Evolutionary conservation across 1,140 invertebrate species (phyloP).

Genomic region (Brachionus rotundiformis): DNA sequence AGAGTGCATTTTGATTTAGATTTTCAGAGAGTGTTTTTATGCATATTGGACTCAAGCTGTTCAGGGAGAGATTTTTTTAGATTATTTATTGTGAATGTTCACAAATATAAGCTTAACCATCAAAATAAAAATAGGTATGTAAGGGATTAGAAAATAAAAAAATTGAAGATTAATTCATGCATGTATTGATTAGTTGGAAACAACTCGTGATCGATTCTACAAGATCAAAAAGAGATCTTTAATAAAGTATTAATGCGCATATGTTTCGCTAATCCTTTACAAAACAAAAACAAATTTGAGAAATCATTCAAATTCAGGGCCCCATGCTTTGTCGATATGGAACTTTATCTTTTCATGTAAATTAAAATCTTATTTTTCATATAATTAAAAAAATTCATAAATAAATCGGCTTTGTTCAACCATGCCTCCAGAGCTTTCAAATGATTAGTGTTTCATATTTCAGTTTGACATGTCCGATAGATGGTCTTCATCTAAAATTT

Average conservation of each 20-base stretch:
- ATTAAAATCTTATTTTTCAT: conserved; percentile 6
- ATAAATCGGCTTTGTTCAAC: neutral
- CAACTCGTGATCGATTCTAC: neutral
- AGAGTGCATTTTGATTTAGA: too few relatives aligned
- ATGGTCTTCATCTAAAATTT: neutral
- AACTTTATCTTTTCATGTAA: conserved; percentile 2
- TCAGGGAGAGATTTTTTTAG: too few relatives aligned
- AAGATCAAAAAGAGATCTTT: neutral
- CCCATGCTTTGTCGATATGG: neutral
- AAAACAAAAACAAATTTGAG: neutral
- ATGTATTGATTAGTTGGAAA: neutral
- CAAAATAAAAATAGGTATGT: neutral
- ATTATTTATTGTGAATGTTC: too few relatives aligned
- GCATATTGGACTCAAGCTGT: neutral
- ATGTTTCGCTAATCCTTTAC: neutral
- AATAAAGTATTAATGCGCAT: neutral
- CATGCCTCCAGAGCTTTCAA: neutral
- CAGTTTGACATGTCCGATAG: conserved; percentile 16
- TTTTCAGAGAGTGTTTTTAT: neutral
- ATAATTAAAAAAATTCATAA: neutral
- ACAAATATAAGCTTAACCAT: neutral
- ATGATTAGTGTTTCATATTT: conserved; percentile 1
- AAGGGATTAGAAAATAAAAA: neutral
- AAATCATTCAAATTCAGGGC: neutral
- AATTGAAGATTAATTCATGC: conserved; percentile 1